Evolutionary conservation across 2,888 invertebrate species (phyloP).

Genomic region (Antitype chi): DNA sequence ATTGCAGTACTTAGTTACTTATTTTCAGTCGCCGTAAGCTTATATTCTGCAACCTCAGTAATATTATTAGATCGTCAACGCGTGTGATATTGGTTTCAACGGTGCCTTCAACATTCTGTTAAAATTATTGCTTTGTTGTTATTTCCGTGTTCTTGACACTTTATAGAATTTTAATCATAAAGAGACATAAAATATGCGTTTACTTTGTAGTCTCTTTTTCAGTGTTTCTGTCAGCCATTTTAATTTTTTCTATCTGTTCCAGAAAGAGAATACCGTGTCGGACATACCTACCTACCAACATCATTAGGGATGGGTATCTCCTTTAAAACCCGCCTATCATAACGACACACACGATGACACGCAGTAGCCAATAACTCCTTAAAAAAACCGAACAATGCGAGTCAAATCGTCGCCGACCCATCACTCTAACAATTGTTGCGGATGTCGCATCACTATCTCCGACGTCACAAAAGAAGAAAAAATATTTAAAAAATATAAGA

Average conservation of each 20-base stretch:
- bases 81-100: conserved; percentile 77
- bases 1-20: neutral
- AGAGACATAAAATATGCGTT: neutral
- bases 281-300: no score
- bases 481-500: conserved; percentile 80
- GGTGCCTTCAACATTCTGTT: conserved; percentile 67
- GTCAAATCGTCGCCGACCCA: conserved; percentile 77
- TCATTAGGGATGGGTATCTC: neutral
- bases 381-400: conserved; percentile 72
- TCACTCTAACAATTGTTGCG: conserved; percentile 85
- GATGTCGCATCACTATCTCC: conserved; percentile 86
- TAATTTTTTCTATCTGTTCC: no score
- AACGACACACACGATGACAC: conserved; percentile 69
- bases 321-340: conserved; percentile 38
- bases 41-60: conserved; percentile 58
- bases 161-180: neutral
- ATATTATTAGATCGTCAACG: conserved; percentile 77
- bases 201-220: neutral
- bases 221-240: neutral
- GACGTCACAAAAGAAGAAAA: conserved; percentile 71
- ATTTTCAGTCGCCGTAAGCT: conserved; percentile 46
- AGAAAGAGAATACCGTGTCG: neutral
- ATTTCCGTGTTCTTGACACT: conserved; percentile 53
- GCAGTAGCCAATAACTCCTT: conserved; percentile 73
- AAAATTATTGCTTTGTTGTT: conserved; percentile 62